A percentile compares a stretch with the other conserved stretches of the same genome.
phyloP scores from a whole-genome alignment of 2,113 vertebrate species.

The Patagioenas fasciata region DNA sequence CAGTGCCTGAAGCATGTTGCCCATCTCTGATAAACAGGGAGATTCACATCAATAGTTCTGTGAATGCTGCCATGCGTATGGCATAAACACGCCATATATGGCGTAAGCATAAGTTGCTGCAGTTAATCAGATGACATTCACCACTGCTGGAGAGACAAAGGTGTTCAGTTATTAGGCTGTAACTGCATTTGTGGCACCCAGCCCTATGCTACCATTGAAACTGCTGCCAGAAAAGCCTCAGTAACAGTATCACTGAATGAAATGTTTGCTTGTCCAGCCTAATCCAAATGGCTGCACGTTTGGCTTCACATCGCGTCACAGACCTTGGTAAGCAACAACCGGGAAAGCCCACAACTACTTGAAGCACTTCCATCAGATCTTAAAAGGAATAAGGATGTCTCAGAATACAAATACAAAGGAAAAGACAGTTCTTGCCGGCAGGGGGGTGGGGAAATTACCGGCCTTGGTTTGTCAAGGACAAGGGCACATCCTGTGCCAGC shows the following conservation, averaged over 20 bases:
- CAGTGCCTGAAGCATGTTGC: background rate
- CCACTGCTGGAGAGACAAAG: background rate
- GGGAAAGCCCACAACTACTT: background rate
- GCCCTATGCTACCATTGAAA: background rate
- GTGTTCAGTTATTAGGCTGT: background rate
- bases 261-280: background rate
- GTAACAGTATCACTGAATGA: background rate
- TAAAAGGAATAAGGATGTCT: background rate
- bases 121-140: background rate
- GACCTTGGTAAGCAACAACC: background rate
- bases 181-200: background rate
- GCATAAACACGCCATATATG: background rate
- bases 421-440: rapidly evolving
- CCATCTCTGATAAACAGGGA: background rate
- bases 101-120: background rate
- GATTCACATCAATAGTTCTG: constrained; percentile 37
- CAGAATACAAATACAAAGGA: background rate
- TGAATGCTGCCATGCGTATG: background rate
- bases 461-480: background rate
- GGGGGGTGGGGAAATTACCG: background rate
- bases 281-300: background rate
- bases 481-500: constrained; percentile 38
- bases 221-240: constrained; percentile 3
- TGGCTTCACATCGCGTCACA: background rate
- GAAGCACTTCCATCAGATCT: background rate